phyloP scores from a whole-genome alignment of 2,888 invertebrate species.

The Diplolepis rosae region DNA sequence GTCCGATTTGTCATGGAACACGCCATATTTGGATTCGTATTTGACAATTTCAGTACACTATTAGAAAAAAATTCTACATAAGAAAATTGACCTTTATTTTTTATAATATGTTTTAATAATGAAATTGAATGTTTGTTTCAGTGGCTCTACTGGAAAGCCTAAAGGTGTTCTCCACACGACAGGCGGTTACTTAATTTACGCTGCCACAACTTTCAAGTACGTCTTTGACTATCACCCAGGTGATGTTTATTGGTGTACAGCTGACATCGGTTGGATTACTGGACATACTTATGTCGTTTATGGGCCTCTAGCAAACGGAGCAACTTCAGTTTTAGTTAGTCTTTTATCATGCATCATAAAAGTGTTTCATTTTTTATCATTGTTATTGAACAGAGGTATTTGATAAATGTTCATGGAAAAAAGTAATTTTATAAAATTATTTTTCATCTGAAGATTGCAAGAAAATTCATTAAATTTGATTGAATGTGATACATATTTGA shows the following conservation, averaged over 20 bases:
- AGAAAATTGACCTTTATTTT: no score
- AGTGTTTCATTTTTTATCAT: no score
- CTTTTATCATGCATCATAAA: conserved; percentile 14
- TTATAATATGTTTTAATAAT: background rate
- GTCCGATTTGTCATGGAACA: no score
- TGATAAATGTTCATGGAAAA: no score
- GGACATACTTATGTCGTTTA: conserved; percentile 96
- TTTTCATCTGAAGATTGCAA: no score
- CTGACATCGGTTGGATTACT: conserved; percentile 97
- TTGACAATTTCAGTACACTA: no score
- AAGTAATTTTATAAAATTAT: no score
- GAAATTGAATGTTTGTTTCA: conserved; percentile 57
- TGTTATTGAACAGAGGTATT: no score
- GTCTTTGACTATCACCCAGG: conserved; percentile 93
- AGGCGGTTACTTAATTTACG: conserved; percentile 95
- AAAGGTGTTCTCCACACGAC: conserved; percentile 98
- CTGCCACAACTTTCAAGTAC: conserved; percentile 95
- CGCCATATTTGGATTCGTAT: no score
- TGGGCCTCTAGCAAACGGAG: conserved; percentile 94
- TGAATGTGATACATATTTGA: no score
- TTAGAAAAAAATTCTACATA: no score
- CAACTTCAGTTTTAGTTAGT: conserved; percentile 94
- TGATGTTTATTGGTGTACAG: conserved; percentile 95
- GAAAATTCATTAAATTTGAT: no score
- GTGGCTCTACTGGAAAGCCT: conserved; percentile 97